Evolutionary conservation across 2,797 vertebrate species (phyloP).

Genomic region (Brachymystax lenok): DNA sequence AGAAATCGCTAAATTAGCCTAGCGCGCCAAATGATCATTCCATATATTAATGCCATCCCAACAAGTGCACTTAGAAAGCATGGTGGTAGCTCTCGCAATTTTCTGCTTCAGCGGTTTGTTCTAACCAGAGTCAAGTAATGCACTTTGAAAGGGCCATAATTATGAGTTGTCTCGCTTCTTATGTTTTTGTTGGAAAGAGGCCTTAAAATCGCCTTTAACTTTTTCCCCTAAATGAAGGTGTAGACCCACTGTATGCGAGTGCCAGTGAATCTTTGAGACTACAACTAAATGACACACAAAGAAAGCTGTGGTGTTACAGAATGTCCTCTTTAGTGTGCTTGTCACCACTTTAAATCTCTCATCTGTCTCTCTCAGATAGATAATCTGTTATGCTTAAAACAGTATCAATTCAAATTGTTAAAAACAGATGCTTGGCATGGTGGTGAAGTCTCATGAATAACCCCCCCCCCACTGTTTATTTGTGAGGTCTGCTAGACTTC

Average conservation of each 20-base stretch:
- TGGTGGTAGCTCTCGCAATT: conserved; percentile 29
- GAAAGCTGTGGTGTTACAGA: background rate
- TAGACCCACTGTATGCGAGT: background rate
- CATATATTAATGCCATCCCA: conserved; percentile 32
- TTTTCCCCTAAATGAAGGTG: background rate
- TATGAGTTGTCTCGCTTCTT: conserved; percentile 18
- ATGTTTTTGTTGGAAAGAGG: conserved; percentile 13
- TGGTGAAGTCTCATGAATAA: background rate
- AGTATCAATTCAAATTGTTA: background rate
- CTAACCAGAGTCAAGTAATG: conserved; percentile 28
- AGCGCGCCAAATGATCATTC: conserved; percentile 27
- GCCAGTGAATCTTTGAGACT: background rate
- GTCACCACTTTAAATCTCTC: background rate
- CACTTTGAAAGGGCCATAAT: conserved; percentile 29
- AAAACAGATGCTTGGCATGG: background rate
- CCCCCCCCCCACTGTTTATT: background rate
- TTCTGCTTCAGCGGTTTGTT: conserved; percentile 36
- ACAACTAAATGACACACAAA: background rate
- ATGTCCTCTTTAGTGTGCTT: background rate
- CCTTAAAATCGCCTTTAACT: conserved; percentile 1
- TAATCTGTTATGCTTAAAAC: background rate
- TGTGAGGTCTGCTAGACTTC: background rate
- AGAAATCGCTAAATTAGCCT: conserved; percentile 20
- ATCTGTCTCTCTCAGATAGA: background rate
- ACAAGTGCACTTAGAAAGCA: conserved; percentile 22